Evolutionary conservation across 2,888 invertebrate species (phyloP), one percentile per base, ranked within the genome.

Genomic region (Drosophila fulvimacula): DNA sequence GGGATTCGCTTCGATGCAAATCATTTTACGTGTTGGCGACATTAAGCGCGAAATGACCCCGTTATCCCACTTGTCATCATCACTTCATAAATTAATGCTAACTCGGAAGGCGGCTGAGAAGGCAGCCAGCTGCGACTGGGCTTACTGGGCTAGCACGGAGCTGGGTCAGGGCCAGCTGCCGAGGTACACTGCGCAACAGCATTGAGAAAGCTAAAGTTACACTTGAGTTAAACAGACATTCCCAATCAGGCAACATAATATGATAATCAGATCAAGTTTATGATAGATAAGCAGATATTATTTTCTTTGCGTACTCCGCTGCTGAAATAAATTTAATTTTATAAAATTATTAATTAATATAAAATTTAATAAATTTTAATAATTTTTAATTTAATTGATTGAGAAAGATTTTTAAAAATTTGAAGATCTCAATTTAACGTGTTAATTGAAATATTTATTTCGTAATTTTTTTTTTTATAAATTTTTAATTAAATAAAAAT

Each of bases 41-140:
- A 89, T 89, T 89, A 89, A 90, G 90, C 82, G 73, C 88, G 90
- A 89, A 90, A 89, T 89, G 88, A 89, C 88, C 88, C 90, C 88
- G 89, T 90, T 90, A 89, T 89, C 90, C 90, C 90, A 89, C 90
- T 89, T 89, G 88, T 89, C 88, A 88, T 90, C 88, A 82, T 90
- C 88, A 89, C 88, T 90, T 89, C 88, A 89, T 90, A 89, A 89
- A 89, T 89, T 90, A 89, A 89, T 82, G 84, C 85, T 52, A 75
- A 74, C 76, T 76, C 76, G 76, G 76, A 60, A 76, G 80, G 76
- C 76, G 57, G 69, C 48, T 68, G 69, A 52, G 74, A 36, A 59
- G 49, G 53, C 61, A 11, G 51, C 62, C 30, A n/a, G 19, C 27
- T 46, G 41, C 39, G 42, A 11, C 73, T 66, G 52, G 42, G 36